Conservation (phyloP, 2,888 invertebrate species). For the Troides oblongomaculatus region DNA sequence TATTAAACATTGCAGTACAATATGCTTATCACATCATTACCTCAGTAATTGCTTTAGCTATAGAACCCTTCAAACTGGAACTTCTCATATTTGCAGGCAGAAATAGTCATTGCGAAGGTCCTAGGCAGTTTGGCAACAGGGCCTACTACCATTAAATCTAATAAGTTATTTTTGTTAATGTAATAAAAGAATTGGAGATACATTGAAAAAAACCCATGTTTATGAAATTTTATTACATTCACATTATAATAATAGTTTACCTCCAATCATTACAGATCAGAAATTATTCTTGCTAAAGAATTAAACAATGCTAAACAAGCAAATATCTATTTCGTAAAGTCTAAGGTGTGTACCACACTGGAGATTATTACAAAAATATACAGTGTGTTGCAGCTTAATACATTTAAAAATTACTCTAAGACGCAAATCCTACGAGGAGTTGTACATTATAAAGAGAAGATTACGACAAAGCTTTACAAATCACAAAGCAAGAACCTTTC, state of each 20-base stretch:
- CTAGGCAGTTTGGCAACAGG: too few species aligned
- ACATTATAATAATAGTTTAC: too few species aligned
- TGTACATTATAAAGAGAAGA: slow-evolving; percentile 16
- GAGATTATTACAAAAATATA: slow-evolving; percentile 3
- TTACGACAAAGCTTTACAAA: slow-evolving; percentile 20
- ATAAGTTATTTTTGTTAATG: too few species aligned
- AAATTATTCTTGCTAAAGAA: not conserved
- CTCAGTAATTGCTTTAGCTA: too few species aligned
- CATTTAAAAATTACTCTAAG: slow-evolving; percentile 12
- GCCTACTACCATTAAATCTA: too few species aligned
- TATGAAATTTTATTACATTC: slow-evolving; percentile 38
- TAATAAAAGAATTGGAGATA: too few species aligned
- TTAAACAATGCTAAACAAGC: too few species aligned
- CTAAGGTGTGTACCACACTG: slow-evolving; percentile 12
- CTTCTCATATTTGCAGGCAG: too few species aligned
- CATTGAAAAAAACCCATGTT: slow-evolving; percentile 9
- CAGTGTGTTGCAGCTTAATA: slow-evolving; percentile 7
- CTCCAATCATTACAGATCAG: not conserved
- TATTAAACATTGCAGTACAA: too few species aligned
- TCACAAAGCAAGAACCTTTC: slow-evolving; percentile 2
- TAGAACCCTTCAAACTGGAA: too few species aligned
- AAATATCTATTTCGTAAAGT: not conserved
- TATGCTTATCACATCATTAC: too few species aligned
- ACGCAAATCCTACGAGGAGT: slow-evolving; percentile 9
- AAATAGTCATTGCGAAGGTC: too few species aligned